Conservation (phyloP, 1,140 invertebrate genomes). For the Diprion similis region DNA sequence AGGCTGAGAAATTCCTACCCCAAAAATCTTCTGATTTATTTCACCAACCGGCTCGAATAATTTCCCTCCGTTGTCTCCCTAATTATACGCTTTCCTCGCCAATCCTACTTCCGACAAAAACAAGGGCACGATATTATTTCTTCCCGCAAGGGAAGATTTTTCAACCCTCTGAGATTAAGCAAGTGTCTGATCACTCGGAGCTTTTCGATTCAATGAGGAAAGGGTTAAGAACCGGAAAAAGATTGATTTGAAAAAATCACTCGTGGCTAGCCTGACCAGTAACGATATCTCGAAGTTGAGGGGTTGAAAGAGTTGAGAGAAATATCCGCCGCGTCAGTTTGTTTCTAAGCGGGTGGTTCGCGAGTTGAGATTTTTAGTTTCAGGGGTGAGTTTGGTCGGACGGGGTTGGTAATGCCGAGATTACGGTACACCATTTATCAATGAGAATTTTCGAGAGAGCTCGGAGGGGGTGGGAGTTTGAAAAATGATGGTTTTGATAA, state of each 20-base stretch:
- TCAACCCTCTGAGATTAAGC: no score
- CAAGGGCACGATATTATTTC: background rate
- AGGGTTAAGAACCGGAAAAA: no score
- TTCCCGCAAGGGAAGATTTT: no score
- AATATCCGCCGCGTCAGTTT: no score
- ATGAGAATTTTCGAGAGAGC: conserved; percentile 1
- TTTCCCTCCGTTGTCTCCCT: conserved; percentile 46
- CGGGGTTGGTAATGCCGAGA: background rate
- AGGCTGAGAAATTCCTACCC: background rate
- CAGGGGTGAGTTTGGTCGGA: background rate
- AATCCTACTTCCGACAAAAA: background rate
- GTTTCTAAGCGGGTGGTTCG: no score
- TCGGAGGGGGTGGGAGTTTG: background rate
- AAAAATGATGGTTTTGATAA: conserved; percentile 25
- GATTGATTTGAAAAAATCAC: no score
- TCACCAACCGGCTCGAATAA: conserved; percentile 40
- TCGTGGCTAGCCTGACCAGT: no score
- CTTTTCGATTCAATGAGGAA: no score
- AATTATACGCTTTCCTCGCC: conserved; percentile 44
- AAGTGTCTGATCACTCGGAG: no score
- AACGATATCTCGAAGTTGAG: no score
- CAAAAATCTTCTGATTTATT: conserved; percentile 43
- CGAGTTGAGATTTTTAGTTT: no score
- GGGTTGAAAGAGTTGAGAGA: no score
- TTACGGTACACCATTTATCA: conserved; percentile 2